A percentile compares a stretch with the other conserved stretches of the same genome.
These are phyloP conservation scores for Amiota minor DNA, from an alignment of 2,888 invertebrate genomes.

Conservation along the genomic window DNA sequence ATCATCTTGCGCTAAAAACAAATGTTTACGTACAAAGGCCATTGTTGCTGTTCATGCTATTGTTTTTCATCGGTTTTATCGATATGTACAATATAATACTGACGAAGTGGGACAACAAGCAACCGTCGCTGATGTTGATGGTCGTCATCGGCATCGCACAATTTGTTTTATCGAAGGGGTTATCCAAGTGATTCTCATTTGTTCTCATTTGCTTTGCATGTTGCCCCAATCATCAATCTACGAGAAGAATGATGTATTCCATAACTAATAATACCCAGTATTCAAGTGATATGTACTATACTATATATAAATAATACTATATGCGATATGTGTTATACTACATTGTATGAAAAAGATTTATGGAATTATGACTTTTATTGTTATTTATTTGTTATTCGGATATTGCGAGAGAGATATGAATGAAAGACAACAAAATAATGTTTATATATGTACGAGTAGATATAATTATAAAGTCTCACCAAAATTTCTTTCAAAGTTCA, in stretches of 20 bases:
- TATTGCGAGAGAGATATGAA: too few species aligned
- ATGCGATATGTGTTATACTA: background rate
- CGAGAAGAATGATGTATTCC: constrained; percentile 22
- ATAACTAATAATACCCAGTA: background rate
- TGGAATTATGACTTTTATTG: constrained; percentile 26
- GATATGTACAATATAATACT: background rate
- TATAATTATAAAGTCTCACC: too few species aligned
- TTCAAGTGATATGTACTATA: too few species aligned
- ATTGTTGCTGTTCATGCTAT: background rate
- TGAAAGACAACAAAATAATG: too few species aligned
- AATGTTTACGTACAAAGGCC: constrained; percentile 28
- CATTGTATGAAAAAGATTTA: background rate
- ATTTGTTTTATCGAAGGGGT: constrained; percentile 23
- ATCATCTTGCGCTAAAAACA: constrained; percentile 24
- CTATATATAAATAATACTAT: constrained; percentile 1
- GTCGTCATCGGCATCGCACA: background rate
- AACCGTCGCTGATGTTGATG: background rate
- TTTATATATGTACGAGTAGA: too few species aligned
- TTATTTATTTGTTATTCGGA: background rate
- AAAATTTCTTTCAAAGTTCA: too few species aligned
- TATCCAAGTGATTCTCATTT: constrained; percentile 20
- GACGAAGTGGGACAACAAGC: background rate
- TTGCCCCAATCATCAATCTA: constrained; percentile 12
- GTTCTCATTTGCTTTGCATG: background rate
- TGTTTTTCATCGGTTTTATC: constrained; percentile 7